Conservation (phyloP, 2,888 invertebrate genomes). For the Stenichneumon culpator region DNA sequence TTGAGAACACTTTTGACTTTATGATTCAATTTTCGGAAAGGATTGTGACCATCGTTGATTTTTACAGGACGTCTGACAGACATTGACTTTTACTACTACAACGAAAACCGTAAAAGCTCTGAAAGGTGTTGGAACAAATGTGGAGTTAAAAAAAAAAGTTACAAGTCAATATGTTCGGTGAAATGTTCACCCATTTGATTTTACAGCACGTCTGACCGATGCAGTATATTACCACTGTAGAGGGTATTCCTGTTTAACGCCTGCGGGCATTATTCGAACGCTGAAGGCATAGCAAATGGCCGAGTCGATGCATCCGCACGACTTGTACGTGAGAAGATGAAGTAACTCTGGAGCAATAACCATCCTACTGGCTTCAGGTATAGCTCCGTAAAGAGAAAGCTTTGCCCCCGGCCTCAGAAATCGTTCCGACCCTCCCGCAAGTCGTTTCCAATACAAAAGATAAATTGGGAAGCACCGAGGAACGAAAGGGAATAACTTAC, state of each 20-base stretch:
- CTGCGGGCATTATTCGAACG: conserved; percentile 30
- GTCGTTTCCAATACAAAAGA: conserved; percentile 42
- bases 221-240: conserved; percentile 26
- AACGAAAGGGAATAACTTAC: conserved; percentile 6
- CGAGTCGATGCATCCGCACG: conserved; percentile 27
- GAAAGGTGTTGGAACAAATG: not conserved
- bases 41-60: no score
- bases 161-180: conserved; percentile 4
- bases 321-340: conserved; percentile 56
- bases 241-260: conserved; percentile 39
- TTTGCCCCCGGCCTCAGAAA: conserved; percentile 26
- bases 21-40: no score
- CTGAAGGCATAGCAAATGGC: conserved; percentile 40
- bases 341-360: conserved; percentile 55
- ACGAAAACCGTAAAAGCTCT: not conserved
- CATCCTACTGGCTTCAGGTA: conserved; percentile 19
- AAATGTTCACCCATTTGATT: conserved; percentile 23
- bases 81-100: no score
- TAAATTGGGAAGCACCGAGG: conserved; percentile 29
- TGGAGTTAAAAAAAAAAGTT: conserved; percentile 22
- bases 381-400: not conserved
- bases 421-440: conserved; percentile 22
- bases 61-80: no score
- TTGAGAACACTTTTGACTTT: no score
- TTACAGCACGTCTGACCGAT: conserved; percentile 29